Base-by-base conservation (phyloP, 2,888 invertebrate genomes). In the Pristionchus arcanus region DNA sequence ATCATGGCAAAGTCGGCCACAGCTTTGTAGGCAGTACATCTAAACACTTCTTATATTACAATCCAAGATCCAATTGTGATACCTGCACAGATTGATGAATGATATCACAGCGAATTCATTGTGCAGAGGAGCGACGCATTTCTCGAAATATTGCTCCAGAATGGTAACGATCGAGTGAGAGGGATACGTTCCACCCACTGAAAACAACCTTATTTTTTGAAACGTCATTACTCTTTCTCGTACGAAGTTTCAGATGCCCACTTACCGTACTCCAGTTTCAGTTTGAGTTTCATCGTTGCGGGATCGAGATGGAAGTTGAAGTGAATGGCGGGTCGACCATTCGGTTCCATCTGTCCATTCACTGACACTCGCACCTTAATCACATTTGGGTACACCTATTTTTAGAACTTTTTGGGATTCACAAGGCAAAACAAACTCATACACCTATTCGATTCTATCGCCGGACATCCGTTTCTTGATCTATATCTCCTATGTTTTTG, bases 1-100 rank as follows among this genome's bases (percentile, higher is more conserved):
- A 94, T 25, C 28, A 91, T 91, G 9, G 93, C 92, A n/a, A 94
- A 90, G 31, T 92, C 91, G 3, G 89, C 53, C 9, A 93, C 91
- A 34, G 92, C 91, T 21, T 91, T 90, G 86, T 90, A 88, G 21
- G 91, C 81, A 19, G 92, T 91, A 77, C 91, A 55, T 42, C 92
- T 90, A 34, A 90, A 90, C 84, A 19, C 31, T n/a, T 49, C 34
- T 42, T 19, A 34, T 34, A 34, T 5, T 34, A 19, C 2, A 71
- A 19, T 34, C 4, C 28, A 5, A 21, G 34, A 13, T 2, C 15
- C 55, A 55, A 13, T 55, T 55, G 31, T 31, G 31, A 49, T 63
- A 89, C 85, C 92, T 90, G 89, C 92, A 92, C 31, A 92, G 37
- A 63, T 83, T 90, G 63, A 92, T 81, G 86, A 92, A 92, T 5